Percentiles rank a stretch among this genome's conserved stretches.
phyloP scores from a whole-genome alignment of 1,140 invertebrate genomes.

The Bombus vancouverensis region DNA sequence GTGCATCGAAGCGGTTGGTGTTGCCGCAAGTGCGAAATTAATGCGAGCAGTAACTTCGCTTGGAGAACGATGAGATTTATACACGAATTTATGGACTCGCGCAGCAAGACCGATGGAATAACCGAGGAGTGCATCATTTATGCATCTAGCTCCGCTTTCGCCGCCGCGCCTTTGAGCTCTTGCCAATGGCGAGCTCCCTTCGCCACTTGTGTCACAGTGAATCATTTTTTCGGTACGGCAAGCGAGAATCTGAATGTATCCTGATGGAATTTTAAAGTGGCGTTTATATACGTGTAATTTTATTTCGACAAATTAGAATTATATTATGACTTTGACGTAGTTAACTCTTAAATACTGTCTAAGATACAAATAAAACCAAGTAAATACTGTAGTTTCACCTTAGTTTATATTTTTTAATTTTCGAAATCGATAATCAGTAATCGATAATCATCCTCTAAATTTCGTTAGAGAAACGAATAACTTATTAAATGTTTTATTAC shows the following conservation, averaged over 20 bases:
- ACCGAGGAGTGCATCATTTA: conserved; percentile 55
- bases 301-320: too few species aligned
- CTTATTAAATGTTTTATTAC: too few species aligned
- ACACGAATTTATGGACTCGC: conserved; percentile 59
- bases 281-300: too few species aligned
- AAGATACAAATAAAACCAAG: too few species aligned
- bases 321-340: too few species aligned
- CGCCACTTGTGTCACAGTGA: neutral
- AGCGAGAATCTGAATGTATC: too few species aligned
- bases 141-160: conserved; percentile 51
- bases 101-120: conserved; percentile 62
- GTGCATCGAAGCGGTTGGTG: conserved; percentile 30
- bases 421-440: too few species aligned
- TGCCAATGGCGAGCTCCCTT: conserved; percentile 32
- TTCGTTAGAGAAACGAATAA: too few species aligned
- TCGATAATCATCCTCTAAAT: too few species aligned
- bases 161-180: conserved; percentile 19
- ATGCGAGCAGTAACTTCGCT: conserved; percentile 64
- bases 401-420: too few species aligned
- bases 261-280: neutral
- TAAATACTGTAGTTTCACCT: too few species aligned
- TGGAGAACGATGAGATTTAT: conserved; percentile 58
- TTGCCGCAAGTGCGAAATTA: conserved; percentile 61
- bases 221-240: neutral
- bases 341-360: too few species aligned